Percentiles rank a stretch among this genome's conserved stretches.
Evolutionary conservation across 2,797 vertebrate genomes (phyloP).

Genomic region (Cygnus olor): DNA sequence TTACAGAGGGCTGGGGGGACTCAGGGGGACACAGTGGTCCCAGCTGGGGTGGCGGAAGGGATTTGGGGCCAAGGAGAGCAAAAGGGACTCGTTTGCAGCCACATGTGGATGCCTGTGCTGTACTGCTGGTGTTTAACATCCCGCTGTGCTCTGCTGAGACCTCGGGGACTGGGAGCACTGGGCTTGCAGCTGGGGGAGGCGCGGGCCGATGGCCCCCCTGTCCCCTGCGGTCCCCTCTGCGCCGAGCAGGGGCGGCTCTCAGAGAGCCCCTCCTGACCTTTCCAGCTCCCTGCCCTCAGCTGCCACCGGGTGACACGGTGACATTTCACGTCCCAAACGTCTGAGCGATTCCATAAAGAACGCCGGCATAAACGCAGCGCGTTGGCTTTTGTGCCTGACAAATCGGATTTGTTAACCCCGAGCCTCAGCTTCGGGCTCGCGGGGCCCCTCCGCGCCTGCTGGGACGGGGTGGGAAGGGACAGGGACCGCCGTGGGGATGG

Average conservation of each 20-base stretch:
- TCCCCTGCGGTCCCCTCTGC: neutral
- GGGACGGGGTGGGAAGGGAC: neutral
- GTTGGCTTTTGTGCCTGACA: constrained; percentile 32
- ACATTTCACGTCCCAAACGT: constrained; percentile 37
- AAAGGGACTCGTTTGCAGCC: neutral
- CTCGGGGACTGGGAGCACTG: neutral
- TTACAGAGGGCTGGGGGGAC: neutral
- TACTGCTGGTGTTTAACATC: neutral
- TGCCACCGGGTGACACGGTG: neutral
- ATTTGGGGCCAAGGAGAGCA: neutral
- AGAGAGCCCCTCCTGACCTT: neutral
- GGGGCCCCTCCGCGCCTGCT: neutral
- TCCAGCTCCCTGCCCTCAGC: neutral
- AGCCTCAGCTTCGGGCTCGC: neutral
- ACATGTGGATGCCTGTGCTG: accelerated
- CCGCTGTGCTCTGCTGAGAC: neutral
- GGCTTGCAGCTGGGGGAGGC: neutral
- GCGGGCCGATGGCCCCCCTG: neutral
- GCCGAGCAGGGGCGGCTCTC: neutral
- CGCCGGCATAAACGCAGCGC: neutral
- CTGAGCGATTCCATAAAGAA: constrained; percentile 17
- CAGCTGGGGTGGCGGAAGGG: neutral
- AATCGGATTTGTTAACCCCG: constrained; percentile 52
- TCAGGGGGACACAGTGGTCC: neutral
- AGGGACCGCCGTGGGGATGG: accelerated